Conservation (phyloP, 23 tunicate genomes). For the Ascidia mentula region DNA sequence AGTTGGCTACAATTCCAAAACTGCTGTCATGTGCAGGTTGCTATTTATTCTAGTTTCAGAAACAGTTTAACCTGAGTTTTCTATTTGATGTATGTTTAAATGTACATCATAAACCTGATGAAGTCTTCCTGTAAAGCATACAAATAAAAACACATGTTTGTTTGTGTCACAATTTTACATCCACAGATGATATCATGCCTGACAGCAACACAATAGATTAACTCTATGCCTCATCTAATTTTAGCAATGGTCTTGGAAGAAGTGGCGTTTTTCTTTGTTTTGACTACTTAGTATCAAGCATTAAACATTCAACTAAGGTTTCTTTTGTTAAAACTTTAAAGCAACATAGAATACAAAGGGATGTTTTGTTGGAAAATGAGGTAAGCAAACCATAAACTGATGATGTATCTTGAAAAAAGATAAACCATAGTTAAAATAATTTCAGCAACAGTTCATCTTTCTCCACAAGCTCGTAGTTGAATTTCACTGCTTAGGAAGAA, state of each 20-base stretch:
- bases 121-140: too few species aligned
- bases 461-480: not conserved
- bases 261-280: not conserved
- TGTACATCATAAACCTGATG: too few species aligned
- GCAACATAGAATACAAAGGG: not conserved
- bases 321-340: not conserved
- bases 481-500: not conserved
- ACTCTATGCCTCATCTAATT: too few species aligned
- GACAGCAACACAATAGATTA: not conserved
- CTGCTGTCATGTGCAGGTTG: not conserved
- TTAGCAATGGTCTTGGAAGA: not conserved
- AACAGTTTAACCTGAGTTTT: too few species aligned
- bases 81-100: too few species aligned
- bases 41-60: too few species aligned
- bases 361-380: not conserved
- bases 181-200: not conserved
- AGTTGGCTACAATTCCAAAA: not conserved
- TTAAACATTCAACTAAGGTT: not conserved
- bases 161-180: not conserved
- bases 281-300: not conserved
- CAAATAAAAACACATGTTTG: not conserved
- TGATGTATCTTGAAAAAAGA: too few species aligned
- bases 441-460: not conserved
- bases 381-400: not conserved
- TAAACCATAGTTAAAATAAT: too few species aligned